Evolutionary conservation across 2,797 vertebrate genomes (phyloP).

Genomic region (Pagetopsis macropterus): DNA sequence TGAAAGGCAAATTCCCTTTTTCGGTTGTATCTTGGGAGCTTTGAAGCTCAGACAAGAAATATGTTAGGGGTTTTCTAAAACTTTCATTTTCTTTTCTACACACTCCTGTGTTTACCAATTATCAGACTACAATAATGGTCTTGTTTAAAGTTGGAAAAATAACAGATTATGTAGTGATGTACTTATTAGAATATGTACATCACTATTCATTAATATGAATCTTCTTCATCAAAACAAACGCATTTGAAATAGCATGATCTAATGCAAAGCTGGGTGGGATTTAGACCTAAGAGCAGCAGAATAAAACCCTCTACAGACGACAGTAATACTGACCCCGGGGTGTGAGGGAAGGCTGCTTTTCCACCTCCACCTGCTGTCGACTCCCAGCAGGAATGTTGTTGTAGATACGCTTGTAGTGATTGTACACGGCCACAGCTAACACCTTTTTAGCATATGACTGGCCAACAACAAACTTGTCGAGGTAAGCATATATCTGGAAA

Average conservation of each 20-base stretch:
- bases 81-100: background rate
- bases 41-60: background rate
- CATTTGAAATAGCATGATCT: background rate
- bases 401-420: slow-evolving; percentile 99
- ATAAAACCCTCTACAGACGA: background rate
- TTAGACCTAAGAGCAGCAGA: background rate
- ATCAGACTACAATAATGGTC: background rate
- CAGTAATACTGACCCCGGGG: slow-evolving; percentile 89
- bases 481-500: slow-evolving; percentile 94
- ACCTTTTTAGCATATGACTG: slow-evolving; percentile 99
- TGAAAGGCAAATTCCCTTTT: background rate
- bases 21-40: background rate
- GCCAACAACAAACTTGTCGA: slow-evolving; percentile 97
- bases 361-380: slow-evolving; percentile 92
- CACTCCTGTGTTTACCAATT: background rate
- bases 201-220: background rate
- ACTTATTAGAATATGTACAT: background rate
- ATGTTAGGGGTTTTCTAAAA: background rate
- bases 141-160: background rate
- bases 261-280: background rate
- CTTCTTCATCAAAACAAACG: background rate
- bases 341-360: slow-evolving; percentile 93
- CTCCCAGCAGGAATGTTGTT: slow-evolving; percentile 95
- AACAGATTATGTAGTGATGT: background rate
- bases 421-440: slow-evolving; percentile 97